phyloP scores from a whole-genome alignment of 2,888 invertebrate species.

The Eupeodes latifasciatus region DNA sequence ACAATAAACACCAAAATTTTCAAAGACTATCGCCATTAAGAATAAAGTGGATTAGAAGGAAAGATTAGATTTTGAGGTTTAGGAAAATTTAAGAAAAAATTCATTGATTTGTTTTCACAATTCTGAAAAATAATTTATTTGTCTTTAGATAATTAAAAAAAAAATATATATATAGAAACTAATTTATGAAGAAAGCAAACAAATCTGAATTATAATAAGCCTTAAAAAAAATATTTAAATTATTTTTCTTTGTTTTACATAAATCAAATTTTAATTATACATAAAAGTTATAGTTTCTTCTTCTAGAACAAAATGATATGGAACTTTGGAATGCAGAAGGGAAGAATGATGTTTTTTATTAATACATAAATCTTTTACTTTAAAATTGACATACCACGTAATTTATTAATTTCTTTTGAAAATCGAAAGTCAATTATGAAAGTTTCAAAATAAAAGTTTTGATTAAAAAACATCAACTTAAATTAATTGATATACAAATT shows the following conservation, averaged over 20 bases:
- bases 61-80: conserved; percentile 8
- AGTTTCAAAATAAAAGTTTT: background rate
- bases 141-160: conserved; percentile 17
- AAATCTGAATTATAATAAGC: conserved; percentile 12
- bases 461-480: background rate
- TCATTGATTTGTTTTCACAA: conserved; percentile 42
- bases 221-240: conserved; percentile 16
- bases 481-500: background rate
- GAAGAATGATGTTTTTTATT: background rate
- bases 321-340: conserved; percentile 26
- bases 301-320: background rate
- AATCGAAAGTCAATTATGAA: background rate
- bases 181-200: conserved; percentile 19
- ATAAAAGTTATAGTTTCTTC: conserved; percentile 22
- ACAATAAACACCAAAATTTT: background rate
- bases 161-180: conserved; percentile 30
- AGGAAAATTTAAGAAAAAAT: conserved; percentile 12
- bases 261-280: conserved; percentile 13
- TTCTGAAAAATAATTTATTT: conserved; percentile 65
- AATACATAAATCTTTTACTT: background rate
- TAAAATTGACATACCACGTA: background rate
- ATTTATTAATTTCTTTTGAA: background rate
- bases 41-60: background rate
- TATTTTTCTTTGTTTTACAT: conserved; percentile 12
- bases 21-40: background rate